A percentile compares a stretch with the other conserved stretches of the same genome.
These are phyloP conservation scores for Drosophila mercatorum DNA, from an alignment of 2,888 invertebrate species.

Conservation along the genomic window DNA sequence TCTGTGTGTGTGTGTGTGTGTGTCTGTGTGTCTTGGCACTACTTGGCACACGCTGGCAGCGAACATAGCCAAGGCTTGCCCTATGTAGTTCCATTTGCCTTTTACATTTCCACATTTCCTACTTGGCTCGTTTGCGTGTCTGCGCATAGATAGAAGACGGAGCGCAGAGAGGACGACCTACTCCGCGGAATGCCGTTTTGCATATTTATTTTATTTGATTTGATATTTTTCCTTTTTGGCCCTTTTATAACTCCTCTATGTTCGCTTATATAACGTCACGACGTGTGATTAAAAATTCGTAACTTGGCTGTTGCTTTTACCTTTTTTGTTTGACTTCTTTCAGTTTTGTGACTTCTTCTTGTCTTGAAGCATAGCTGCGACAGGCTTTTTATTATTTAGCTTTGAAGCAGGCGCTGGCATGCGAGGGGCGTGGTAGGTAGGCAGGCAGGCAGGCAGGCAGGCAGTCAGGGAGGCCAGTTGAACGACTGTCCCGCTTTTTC, in stretches of 20 bases:
- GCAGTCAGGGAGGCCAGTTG: constrained; percentile 24
- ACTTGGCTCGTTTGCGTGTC: constrained; percentile 67
- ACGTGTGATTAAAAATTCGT: constrained; percentile 75
- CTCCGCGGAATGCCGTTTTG: constrained; percentile 74
- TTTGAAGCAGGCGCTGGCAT: constrained; percentile 22
- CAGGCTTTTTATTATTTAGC: constrained; percentile 56
- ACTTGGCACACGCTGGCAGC: constrained; percentile 48
- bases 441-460: constrained; percentile 2
- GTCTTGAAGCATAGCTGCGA: constrained; percentile 27
- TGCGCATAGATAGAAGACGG: constrained; percentile 40
- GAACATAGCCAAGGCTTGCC: constrained; percentile 5
- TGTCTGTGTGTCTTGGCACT: constrained; percentile 63
- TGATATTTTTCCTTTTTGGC: constrained; percentile 43
- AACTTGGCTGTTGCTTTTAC: constrained; percentile 19
- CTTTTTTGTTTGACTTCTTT: constrained; percentile 7
- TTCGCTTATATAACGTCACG: constrained; percentile 58
- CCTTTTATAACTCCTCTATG: constrained; percentile 10
- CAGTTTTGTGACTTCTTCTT: constrained; percentile 11
- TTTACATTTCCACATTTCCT: constrained; percentile 76
- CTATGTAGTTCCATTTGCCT: constrained; percentile 75
- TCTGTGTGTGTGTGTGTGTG: constrained; percentile 26
- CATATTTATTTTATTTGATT: constrained; percentile 79
- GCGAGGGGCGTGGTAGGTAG: constrained; percentile 26
- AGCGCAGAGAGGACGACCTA: constrained; percentile 57
- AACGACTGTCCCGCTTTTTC: constrained; percentile 59